Evolutionary conservation across 2,888 invertebrate species (phyloP), one percentile per base, ranked within the genome.

Genomic region (Argyra leucocephala): DNA sequence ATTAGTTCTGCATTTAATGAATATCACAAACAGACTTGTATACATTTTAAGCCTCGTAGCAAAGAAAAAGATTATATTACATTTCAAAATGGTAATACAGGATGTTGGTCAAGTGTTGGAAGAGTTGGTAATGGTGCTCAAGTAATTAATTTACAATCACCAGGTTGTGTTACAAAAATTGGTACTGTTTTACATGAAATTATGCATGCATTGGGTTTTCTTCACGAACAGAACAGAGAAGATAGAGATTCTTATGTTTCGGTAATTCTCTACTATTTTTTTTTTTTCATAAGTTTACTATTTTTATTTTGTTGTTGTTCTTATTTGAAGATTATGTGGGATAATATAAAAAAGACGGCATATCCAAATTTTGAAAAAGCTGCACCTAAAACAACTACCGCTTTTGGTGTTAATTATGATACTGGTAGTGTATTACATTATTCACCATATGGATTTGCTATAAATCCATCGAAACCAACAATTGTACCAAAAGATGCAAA

Each of bases 71-170:
- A 89, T 74, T 89, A 87, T 74, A 78, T 90, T 62, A 78, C 82
- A 5, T 85, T 90, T 63, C 83, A 83, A 64, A 86, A 83, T 68
- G 79, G 82, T 12, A 83, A 82, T 64, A 85, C 86, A 0, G 90
- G 89, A 0, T 90, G 90, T 73, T 89, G 89, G 89, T 88, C 88
- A 18, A 86, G 85, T 69, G 87, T 90, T 0, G 90, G 90, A 0
- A 81, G 83, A 31, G 80, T 84, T 36, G 88, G 88, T 73, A 31
- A 2, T 24, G 71, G 71, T 10, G 63, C 63, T n/a, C 72, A 72
- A 61, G 64, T 66, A 26, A 66, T 70, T 9, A 70, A 70, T 58
- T 62, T 70, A 1, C 70, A 70, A 61, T 68, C 64, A 36, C 81
- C n/a, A 86, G 88, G 74, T 57, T 71, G 71, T 60, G 84, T 85